phyloP scores from a whole-genome alignment of 2,888 invertebrate genomes.

The Argyra leucocephala region DNA sequence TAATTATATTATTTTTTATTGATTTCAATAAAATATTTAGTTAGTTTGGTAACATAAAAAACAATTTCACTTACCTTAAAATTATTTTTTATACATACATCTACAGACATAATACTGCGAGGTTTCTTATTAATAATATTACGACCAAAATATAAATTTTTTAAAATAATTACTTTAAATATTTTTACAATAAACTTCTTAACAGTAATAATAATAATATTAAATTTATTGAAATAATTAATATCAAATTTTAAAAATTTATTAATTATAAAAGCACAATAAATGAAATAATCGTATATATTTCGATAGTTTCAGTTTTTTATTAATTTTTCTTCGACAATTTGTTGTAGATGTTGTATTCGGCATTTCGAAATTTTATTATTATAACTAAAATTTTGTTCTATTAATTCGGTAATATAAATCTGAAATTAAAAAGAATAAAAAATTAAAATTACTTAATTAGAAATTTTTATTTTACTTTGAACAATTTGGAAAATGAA shows the following conservation, averaged over 20 bases:
- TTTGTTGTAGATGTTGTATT: neutral
- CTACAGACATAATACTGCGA: slow-evolving; percentile 21
- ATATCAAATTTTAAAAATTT: neutral
- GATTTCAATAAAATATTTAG: too few species aligned
- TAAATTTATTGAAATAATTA: neutral
- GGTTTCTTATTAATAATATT: slow-evolving; percentile 18
- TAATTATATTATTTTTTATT: too few species aligned
- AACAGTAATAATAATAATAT: neutral
- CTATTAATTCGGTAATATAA: neutral
- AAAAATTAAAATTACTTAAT: too few species aligned
- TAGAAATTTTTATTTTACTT: too few species aligned
- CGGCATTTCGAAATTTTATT: slow-evolving; percentile 4
- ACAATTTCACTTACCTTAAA: slow-evolving; percentile 20
- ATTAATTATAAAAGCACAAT: slow-evolving; percentile 6
- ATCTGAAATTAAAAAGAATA: neutral
- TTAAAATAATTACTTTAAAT: neutral
- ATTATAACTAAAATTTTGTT: neutral
- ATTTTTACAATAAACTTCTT: neutral
- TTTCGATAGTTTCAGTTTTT: neutral
- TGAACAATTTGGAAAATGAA: too few species aligned
- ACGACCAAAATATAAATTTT: slow-evolving; percentile 13
- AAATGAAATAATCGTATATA: slow-evolving; percentile 6
- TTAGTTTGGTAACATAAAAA: too few species aligned
- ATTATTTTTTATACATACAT: slow-evolving; percentile 21
- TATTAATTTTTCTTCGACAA: slow-evolving; percentile 1